Conservation (phyloP, 1,140 invertebrate genomes). For the Pissodes strobi region DNA sequence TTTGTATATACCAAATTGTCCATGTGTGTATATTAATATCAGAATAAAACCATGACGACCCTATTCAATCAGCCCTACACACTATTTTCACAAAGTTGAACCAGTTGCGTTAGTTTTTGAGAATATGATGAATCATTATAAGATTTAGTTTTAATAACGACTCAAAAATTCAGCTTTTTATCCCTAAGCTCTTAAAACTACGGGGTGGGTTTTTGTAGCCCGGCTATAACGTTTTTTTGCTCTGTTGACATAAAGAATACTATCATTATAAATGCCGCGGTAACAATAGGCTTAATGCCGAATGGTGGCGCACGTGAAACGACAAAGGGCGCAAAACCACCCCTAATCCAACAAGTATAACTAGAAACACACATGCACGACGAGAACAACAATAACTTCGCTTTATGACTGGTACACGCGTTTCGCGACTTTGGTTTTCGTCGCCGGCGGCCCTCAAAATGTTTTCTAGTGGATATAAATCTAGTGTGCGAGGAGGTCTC, state of each 20-base stretch:
- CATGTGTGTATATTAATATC: too few species aligned
- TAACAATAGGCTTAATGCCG: conserved; percentile 42
- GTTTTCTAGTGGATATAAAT: too few species aligned
- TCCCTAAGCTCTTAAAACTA: conserved; percentile 28
- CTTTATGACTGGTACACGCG: conserved; percentile 44
- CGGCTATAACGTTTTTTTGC: conserved; percentile 46
- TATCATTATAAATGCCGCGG: conserved; percentile 47
- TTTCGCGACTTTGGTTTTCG: conserved; percentile 37
- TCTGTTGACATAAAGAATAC: conserved; percentile 45
- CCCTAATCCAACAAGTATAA: conserved; percentile 54
- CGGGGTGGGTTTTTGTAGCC: conserved; percentile 31
- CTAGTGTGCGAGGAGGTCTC: too few species aligned
- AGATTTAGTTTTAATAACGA: too few species aligned
- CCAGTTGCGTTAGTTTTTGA: too few species aligned
- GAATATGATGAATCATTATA: too few species aligned
- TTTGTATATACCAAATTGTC: too few species aligned
- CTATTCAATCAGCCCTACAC: too few species aligned
- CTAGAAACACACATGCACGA: conserved; percentile 49
- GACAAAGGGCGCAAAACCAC: conserved; percentile 50
- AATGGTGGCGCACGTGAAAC: conserved; percentile 49
- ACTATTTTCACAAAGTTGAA: too few species aligned
- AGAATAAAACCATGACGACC: too few species aligned
- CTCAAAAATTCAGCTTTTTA: too few species aligned
- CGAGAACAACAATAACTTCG: conserved; percentile 29
- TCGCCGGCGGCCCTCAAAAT: conserved; percentile 13